A percentile compares a stretch with the other conserved stretches of the same genome.
These are phyloP conservation scores for Callopanchax toddi DNA, from an alignment of 2,113 vertebrate species.

Conservation along the genomic window DNA sequence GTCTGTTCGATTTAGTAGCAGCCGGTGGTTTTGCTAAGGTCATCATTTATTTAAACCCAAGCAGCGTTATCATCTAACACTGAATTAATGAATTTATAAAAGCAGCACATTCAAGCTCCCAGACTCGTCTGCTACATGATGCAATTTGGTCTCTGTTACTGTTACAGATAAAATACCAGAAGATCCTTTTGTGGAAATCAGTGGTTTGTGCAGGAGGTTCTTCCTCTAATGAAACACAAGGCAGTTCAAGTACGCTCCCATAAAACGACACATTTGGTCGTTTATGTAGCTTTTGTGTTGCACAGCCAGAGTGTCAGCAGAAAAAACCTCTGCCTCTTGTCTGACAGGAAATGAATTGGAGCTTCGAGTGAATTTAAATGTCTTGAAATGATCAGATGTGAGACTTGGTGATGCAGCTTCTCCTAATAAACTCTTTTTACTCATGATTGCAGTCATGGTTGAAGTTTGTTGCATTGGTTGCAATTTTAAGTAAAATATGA, in stretches of 20 bases:
- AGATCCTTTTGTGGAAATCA: not conserved
- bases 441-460: no score
- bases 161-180: not conserved
- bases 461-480: no score
- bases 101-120: no score
- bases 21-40: slow-evolving; percentile 31
- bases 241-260: not conserved
- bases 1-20: slow-evolving; percentile 12
- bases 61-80: no score
- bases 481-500: no score
- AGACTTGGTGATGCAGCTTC: no score
- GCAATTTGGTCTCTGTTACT: slow-evolving; percentile 6
- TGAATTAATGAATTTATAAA: no score
- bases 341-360: slow-evolving; percentile 1
- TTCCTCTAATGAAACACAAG: slow-evolving; percentile 14
- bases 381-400: not conserved
- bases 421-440: no score
- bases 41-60: slow-evolving; percentile 49
- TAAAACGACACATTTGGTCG: not conserved
- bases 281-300: not conserved
- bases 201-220: not conserved
- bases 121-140: no score
- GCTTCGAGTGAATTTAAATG: slow-evolving; percentile 2
- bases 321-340: not conserved
- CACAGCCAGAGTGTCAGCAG: not conserved